Percentiles rank a stretch among this genome's conserved stretches.
These are phyloP conservation scores for Chironex yamaguchii DNA, from an alignment of 30 jellyfish, hydroid and myxozoan species.

Conservation along the genomic window DNA sequence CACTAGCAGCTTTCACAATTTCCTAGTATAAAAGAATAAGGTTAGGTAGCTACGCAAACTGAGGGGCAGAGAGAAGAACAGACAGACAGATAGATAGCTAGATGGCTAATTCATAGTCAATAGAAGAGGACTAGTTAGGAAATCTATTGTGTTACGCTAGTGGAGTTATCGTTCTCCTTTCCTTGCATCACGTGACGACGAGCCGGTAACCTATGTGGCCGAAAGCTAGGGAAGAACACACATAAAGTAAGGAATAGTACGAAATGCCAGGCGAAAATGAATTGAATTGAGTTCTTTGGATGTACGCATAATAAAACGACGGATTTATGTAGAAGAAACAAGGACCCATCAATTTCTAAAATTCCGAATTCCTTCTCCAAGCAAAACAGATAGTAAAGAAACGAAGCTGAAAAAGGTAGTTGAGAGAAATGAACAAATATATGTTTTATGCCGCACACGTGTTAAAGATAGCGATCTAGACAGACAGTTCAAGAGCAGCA, in stretches of 20 bases:
- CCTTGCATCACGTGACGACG: slow-evolving; percentile 23
- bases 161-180: not conserved
- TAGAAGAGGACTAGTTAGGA: slow-evolving; percentile 38
- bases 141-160: slow-evolving; percentile 7
- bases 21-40: no score
- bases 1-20: no score
- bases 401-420: not conserved
- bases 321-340: slow-evolving; percentile 23
- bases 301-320: not conserved
- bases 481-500: slow-evolving; percentile 27
- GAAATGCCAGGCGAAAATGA: not conserved
- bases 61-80: no score
- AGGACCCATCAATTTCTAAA: slow-evolving; percentile 27
- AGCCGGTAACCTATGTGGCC: slow-evolving; percentile 17
- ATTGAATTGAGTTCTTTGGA: not conserved
- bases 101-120: no score
- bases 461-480: slow-evolving; percentile 20
- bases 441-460: slow-evolving; percentile 27
- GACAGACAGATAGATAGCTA: no score
- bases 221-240: not conserved
- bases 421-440: slow-evolving; percentile 30
- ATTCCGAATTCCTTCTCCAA: not conserved
- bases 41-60: no score
- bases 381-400: not conserved
- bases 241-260: not conserved